These are phyloP conservation scores for Cacoxenus indagator DNA, from an alignment of 2,888 invertebrate genomes.

Conservation along the genomic window DNA sequence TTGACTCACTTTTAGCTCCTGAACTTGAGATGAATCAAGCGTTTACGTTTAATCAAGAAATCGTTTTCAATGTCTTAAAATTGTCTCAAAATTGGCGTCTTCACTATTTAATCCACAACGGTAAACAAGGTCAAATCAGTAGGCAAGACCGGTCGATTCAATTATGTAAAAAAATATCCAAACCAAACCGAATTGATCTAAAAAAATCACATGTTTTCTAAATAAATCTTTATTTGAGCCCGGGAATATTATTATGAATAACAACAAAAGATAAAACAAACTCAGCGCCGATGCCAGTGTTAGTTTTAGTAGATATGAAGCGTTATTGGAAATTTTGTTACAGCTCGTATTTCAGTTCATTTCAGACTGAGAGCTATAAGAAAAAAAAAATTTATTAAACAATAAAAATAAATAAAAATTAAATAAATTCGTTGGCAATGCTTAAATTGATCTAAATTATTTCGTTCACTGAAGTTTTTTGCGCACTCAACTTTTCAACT, in stretches of 20 bases:
- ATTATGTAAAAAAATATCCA: neutral
- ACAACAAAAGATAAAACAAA: neutral
- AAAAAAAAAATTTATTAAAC: neutral
- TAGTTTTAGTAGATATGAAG: neutral
- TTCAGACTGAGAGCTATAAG: neutral
- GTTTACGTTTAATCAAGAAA: neutral
- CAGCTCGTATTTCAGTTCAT: constrained; percentile 11
- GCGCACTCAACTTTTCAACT: constrained; percentile 14
- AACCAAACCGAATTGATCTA: neutral
- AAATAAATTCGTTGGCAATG: constrained; percentile 3
- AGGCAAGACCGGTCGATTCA: neutral
- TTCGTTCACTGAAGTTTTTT: neutral
- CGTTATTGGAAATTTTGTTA: neutral
- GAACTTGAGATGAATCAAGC: too few species aligned
- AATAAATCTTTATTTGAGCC: neutral
- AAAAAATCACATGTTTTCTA: neutral
- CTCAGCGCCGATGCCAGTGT: neutral
- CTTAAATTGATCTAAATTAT: constrained; percentile 57
- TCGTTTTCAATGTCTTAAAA: neutral
- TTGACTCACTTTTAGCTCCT: too few species aligned
- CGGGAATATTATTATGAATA: neutral
- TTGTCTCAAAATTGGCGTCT: neutral
- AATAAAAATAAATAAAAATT: too few species aligned
- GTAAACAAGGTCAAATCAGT: neutral
- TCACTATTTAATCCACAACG: neutral